Evolutionary conservation across 2,888 invertebrate genomes (phyloP), one percentile per base, ranked within the genome.

Genomic region (Drosophila greeni): DNA sequence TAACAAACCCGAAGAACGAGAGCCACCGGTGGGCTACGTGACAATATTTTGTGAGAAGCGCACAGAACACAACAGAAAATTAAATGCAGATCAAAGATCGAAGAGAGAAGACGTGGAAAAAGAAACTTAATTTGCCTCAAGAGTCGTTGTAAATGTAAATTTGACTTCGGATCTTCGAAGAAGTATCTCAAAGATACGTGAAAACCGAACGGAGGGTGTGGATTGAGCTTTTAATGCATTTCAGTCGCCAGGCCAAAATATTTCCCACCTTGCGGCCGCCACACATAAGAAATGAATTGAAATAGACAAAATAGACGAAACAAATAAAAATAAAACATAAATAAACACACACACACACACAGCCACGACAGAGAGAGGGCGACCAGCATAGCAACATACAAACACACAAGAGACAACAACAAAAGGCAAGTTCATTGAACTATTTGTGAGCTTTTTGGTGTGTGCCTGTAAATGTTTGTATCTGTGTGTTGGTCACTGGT

Each of bases 401-500:
- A 74, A 69, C 61, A 42, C 5, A 29, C 12, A 18, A 29, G 45
- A 47, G 45, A 47, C 45, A 47, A 66, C 68, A 84, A 82, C 73
- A 75, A 66, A 74, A 75, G 76, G 8, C 69, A 82, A 79, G 84
- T 84, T 84, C 84, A 85, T 76, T 84, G 84, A 84, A 84, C 84
- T 84, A 82, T 83, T 82, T 84, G 82, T 80, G 85, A 82, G 85
- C 82, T 85, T 83, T 82, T 82, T 72, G 56, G 57, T 70, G 36
- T 64, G 57, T 52, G 56, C 42, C 61, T 68, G 67, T 70, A 60
- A 54, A 56, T 64, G 67, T 73, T 60, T 73, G 66, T 69, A 37
- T 72, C 58, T 61, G 70, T 57, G 26, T 66, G 58, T 74, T 68
- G 71, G 75, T 75, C 45, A 31, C 45, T 73, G 78, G 78, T 72